Conservation (phyloP, 2,113 vertebrate genomes). For the Pristiophorus japonicus region DNA sequence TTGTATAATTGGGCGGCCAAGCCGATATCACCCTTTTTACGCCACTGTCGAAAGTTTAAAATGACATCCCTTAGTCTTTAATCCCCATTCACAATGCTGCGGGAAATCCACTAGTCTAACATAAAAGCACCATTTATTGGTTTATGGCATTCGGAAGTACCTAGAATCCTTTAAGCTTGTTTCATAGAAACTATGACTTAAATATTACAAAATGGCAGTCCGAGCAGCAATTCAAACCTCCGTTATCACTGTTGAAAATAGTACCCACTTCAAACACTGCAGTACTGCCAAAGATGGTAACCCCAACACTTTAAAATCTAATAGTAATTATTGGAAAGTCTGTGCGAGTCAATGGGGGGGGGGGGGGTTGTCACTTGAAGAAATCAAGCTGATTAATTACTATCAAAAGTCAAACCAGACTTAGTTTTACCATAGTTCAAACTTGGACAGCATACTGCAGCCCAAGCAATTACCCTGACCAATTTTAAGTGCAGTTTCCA, state of each 20-base stretch:
- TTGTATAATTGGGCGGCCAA: not conserved
- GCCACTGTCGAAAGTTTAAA: not conserved
- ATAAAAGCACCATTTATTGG: not conserved
- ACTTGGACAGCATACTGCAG: not conserved
- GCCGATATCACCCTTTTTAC: not conserved
- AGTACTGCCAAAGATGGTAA: not conserved
- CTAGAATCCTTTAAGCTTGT: not conserved
- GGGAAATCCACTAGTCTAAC: not conserved
- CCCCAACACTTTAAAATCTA: not conserved
- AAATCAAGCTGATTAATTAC: constrained; percentile 8
- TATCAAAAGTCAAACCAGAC: not conserved
- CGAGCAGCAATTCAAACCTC: not conserved
- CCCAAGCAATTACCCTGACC: not conserved
- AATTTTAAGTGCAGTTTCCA: not conserved
- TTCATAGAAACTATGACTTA: not conserved
- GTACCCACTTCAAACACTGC: not conserved
- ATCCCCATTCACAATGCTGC: not conserved
- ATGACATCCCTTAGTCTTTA: not conserved
- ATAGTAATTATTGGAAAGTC: not conserved
- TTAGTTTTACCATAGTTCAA: not conserved
- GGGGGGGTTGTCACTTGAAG: not conserved
- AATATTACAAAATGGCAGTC: not conserved
- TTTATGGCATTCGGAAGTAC: not conserved
- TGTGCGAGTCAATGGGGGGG: not conserved
- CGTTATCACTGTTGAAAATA: not conserved